Conservation (phyloP, 2,797 vertebrate genomes). For the Discoglossus pictus region DNA sequence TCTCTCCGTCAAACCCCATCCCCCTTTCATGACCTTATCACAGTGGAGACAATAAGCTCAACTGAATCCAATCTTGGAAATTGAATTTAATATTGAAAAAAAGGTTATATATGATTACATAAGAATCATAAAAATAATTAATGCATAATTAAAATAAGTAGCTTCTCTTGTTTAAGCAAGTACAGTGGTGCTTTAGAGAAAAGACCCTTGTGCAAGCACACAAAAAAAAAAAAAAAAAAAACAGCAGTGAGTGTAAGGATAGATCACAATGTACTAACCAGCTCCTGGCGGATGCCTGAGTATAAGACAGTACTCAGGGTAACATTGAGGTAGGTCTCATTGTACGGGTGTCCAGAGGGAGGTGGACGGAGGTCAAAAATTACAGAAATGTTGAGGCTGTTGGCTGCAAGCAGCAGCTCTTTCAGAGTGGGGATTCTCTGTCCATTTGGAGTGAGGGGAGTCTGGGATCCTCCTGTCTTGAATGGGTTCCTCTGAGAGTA, state of each 20-base stretch:
- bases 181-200: background rate
- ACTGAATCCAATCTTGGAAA: no score
- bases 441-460: slow-evolving; percentile 61
- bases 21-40: no score
- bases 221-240: background rate
- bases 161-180: background rate
- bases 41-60: no score
- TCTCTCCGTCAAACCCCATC: no score
- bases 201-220: background rate
- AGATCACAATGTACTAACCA: slow-evolving; percentile 63
- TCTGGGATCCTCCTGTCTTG: slow-evolving; percentile 68
- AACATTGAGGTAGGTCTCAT: slow-evolving; percentile 64
- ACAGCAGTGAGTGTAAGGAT: background rate
- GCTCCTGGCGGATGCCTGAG: slow-evolving; percentile 66
- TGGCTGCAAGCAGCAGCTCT: slow-evolving; percentile 71
- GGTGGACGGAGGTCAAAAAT: slow-evolving; percentile 86
- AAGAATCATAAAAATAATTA: no score
- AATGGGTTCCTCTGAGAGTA: slow-evolving; percentile 79
- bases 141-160: no score
- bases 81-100: no score
- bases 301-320: slow-evolving; percentile 67
- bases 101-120: no score
- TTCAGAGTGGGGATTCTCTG: slow-evolving; percentile 77
- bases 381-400: slow-evolving; percentile 73
- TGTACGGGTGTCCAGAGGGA: slow-evolving; percentile 61